Evolutionary conservation across 2,797 vertebrate species (phyloP).

Genomic region (Rhinogobio ventralis): DNA sequence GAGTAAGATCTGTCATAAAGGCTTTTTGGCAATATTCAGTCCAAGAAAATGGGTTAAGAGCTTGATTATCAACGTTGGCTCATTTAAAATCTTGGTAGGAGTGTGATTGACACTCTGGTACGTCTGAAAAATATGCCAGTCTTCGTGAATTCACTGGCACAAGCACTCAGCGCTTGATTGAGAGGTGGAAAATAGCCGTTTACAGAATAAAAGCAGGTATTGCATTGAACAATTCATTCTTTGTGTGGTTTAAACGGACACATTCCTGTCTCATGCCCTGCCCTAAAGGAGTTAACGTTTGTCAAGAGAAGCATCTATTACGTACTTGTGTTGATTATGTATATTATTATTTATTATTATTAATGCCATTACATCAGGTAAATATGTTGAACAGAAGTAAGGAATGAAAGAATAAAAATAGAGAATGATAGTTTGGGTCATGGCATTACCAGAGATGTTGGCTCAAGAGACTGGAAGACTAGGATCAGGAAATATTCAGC

Average conservation of each 20-base stretch:
- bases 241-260: slow-evolving; percentile 52
- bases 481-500: slow-evolving; percentile 26
- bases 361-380: not conserved
- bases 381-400: slow-evolving; percentile 5
- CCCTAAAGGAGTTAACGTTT: slow-evolving; percentile 43
- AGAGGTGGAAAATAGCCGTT: slow-evolving; percentile 54
- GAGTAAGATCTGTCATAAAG: not conserved
- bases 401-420: slow-evolving; percentile 5
- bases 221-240: slow-evolving; percentile 42
- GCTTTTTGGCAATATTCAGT: not conserved
- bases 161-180: slow-evolving; percentile 25
- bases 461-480: slow-evolving; percentile 14
- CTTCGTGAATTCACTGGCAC: slow-evolving; percentile 7
- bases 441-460: slow-evolving; percentile 33
- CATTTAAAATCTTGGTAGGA: not conserved
- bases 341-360: not conserved
- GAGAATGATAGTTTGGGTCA: slow-evolving; percentile 4
- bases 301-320: slow-evolving; percentile 25
- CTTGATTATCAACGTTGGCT: not conserved
- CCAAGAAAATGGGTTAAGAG: not conserved
- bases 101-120: not conserved
- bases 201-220: slow-evolving; percentile 35
- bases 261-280: slow-evolving; percentile 59
- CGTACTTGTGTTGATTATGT: not conserved
- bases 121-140: not conserved